Evolutionary conservation across 2,113 vertebrate species (phyloP).

Genomic region (Brienomyrus brachyistius): DNA sequence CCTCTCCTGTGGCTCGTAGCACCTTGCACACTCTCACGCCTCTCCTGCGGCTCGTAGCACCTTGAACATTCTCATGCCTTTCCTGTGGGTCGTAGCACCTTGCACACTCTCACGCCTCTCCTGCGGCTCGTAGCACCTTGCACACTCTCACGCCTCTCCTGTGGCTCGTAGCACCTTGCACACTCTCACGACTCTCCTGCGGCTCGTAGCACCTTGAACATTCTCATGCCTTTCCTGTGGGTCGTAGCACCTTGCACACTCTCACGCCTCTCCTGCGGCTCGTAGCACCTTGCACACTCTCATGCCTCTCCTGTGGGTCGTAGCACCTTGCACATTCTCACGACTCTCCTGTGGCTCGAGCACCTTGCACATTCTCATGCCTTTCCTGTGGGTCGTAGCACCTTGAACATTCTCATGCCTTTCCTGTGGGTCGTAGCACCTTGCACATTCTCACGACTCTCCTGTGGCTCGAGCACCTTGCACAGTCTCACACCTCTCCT

Average conservation of each 20-base stretch:
- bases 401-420: too few relatives aligned
- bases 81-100: too few relatives aligned
- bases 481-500: neutral
- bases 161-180: neutral
- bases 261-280: neutral
- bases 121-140: neutral
- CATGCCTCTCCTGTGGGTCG: neutral
- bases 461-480: neutral
- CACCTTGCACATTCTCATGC: too few relatives aligned
- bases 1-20: neutral
- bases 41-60: neutral
- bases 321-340: neutral
- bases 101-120: neutral
- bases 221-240: too few relatives aligned
- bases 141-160: neutral
- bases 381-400: too few relatives aligned
- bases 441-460: neutral
- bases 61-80: neutral
- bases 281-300: neutral
- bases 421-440: too few relatives aligned
- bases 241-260: too few relatives aligned
- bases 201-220: neutral
- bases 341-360: accelerated
- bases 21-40: neutral
- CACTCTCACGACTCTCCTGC: neutral